Evolutionary conservation across 2,888 invertebrate species (phyloP).

Genomic region (Tachina grossa): DNA sequence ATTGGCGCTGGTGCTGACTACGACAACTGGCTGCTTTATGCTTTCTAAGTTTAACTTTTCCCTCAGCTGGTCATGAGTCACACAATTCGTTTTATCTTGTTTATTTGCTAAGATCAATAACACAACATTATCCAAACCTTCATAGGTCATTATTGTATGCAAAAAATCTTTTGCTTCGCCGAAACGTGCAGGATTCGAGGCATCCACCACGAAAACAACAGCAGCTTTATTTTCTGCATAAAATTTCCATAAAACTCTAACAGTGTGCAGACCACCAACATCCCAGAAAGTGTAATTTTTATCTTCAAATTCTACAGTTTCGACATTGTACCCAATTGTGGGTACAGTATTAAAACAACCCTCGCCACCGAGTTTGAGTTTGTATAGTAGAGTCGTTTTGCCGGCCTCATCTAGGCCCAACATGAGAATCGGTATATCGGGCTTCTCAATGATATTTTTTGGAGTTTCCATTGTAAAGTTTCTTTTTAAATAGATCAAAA

Average conservation of each 20-base stretch:
- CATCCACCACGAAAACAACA: constrained; percentile 78
- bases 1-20: constrained; percentile 6
- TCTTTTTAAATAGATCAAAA: background rate
- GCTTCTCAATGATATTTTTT: background rate
- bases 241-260: constrained; percentile 78
- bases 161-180: constrained; percentile 75
- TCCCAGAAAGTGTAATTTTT: constrained; percentile 78
- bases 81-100: constrained; percentile 73
- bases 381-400: constrained; percentile 77
- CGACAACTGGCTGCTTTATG: constrained; percentile 1
- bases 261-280: constrained; percentile 77
- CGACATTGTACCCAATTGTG: constrained; percentile 80
- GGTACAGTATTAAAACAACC: constrained; percentile 75
- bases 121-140: constrained; percentile 74
- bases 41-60: constrained; percentile 22
- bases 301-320: constrained; percentile 77
- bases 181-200: constrained; percentile 75
- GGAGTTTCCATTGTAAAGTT: background rate
- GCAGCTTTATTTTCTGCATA: constrained; percentile 76
- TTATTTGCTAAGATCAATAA: constrained; percentile 78
- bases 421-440: constrained; percentile 74
- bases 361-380: constrained; percentile 75
- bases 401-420: constrained; percentile 77
- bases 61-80: constrained; percentile 32
- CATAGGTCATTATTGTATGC: constrained; percentile 73